phyloP scores from a whole-genome alignment of 2,888 invertebrate species.

The Molanna angustata region DNA sequence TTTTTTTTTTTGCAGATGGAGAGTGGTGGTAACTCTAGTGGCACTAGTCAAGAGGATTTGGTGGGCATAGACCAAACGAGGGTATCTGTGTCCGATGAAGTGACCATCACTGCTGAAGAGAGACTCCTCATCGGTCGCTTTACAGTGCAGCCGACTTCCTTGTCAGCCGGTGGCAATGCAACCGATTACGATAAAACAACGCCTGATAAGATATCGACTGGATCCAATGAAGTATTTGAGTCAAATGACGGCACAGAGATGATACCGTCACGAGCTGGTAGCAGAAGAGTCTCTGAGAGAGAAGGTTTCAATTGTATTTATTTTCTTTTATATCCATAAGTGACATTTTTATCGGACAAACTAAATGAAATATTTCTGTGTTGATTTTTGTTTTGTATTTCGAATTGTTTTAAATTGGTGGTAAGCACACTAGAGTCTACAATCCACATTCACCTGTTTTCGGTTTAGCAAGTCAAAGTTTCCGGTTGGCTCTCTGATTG shows the following conservation, averaged over 20 bases:
- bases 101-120: conserved; percentile 31
- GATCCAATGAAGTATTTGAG: conserved; percentile 32
- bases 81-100: conserved; percentile 27
- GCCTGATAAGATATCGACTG: conserved; percentile 42
- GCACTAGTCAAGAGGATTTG: conserved; percentile 46
- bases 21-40: conserved; percentile 42
- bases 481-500: too few relatives aligned
- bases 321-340: too few relatives aligned
- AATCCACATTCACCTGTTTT: too few relatives aligned
- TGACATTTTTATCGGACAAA: too few relatives aligned
- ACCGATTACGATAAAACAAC: conserved; percentile 36
- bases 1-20: conserved; percentile 22
- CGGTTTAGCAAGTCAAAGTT: too few relatives aligned
- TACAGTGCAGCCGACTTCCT: conserved; percentile 26
- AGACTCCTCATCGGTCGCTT: conserved; percentile 30
- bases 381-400: too few relatives aligned
- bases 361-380: too few relatives aligned
- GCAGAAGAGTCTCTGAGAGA: conserved; percentile 45
- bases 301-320: conserved; percentile 28
- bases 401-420: too few relatives aligned
- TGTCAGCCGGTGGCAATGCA: not conserved
- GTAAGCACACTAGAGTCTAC: too few relatives aligned
- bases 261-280: conserved; percentile 38
- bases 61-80: conserved; percentile 25
- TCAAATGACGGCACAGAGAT: conserved; percentile 27